A percentile compares a stretch with the other conserved stretches of the same genome.
phyloP scores from a whole-genome alignment of 2,113 vertebrate genomes.

The Irena cyanogastra region DNA sequence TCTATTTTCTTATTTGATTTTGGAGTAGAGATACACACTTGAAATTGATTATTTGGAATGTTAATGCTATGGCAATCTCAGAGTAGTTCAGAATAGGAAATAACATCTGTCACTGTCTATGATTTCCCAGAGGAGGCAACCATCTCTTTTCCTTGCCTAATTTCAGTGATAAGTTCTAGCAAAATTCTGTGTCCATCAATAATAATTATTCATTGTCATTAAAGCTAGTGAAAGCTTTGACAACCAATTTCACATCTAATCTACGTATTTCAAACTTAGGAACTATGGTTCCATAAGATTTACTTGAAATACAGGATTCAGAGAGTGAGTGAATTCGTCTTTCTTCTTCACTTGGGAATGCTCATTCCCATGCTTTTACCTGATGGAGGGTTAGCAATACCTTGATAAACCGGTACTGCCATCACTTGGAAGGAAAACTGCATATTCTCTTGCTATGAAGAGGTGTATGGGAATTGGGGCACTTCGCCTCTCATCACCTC shows the following conservation, averaged over 20 bases:
- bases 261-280: not conserved
- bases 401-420: not conserved
- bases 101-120: not conserved
- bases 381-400: not conserved
- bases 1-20: not conserved
- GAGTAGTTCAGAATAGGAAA: not conserved
- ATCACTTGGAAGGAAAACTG: not conserved
- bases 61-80: not conserved
- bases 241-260: not conserved
- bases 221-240: not conserved
- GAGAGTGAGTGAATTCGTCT: not conserved
- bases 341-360: not conserved
- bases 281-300: not conserved
- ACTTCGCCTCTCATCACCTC: not conserved
- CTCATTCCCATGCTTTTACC: not conserved
- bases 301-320: not conserved
- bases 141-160: not conserved
- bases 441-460: not conserved
- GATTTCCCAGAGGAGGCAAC: not conserved
- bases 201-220: not conserved
- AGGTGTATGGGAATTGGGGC: not conserved
- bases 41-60: constrained; percentile 23
- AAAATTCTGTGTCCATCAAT: not conserved
- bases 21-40: not conserved
- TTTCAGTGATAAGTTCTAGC: not conserved